Evolutionary conservation across 2,797 vertebrate genomes (phyloP).

Genomic region (Buceros bicornis): DNA sequence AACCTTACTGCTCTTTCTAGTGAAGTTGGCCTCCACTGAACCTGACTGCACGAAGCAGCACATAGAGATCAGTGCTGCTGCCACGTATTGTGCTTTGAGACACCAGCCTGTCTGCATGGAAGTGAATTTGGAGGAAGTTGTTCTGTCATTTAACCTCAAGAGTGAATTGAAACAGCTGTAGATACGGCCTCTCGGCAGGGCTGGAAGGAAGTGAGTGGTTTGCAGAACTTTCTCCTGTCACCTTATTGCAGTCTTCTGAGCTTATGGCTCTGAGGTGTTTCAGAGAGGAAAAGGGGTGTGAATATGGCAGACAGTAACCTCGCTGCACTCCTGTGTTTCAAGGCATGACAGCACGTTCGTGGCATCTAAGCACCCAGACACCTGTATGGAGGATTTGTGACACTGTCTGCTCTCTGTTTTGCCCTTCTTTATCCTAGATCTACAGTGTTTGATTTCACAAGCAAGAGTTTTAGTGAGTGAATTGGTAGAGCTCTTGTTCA

Average conservation of each 20-base stretch:
- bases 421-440: no score
- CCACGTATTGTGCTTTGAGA: rapidly evolving
- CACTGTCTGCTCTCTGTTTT: background rate
- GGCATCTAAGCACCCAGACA: background rate
- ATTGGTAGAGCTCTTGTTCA: background rate
- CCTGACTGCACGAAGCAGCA: background rate
- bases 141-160: background rate
- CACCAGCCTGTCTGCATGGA: rapidly evolving
- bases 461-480: background rate
- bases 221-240: background rate
- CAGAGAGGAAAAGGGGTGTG: background rate
- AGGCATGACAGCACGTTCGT: background rate
- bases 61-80: background rate
- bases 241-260: background rate
- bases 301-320: background rate
- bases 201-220: background rate
- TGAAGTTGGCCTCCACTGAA: background rate
- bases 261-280: background rate
- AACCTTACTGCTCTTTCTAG: background rate
- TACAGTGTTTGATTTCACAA: background rate
- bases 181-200: background rate
- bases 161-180: background rate
- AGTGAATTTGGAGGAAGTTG: background rate
- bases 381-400: background rate
- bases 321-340: background rate